Evolutionary conservation across 92 coral and sea anemone species (phyloP).

Genomic region (Palythoa grandiflora): DNA sequence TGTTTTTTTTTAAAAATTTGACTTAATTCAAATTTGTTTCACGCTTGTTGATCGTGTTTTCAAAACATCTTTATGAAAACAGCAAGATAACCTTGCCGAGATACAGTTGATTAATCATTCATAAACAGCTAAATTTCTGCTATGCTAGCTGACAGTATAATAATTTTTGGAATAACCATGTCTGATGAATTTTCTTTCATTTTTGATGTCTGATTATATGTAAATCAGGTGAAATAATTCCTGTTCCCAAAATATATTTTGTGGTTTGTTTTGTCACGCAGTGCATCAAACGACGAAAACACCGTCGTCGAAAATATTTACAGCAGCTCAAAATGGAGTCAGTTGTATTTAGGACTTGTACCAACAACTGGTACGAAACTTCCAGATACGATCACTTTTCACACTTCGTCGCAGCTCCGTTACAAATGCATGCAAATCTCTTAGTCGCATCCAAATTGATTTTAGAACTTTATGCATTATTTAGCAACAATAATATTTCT

Average conservation of each 20-base stretch:
- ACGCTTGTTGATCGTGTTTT: neutral
- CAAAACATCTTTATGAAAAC: neutral
- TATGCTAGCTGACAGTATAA: neutral
- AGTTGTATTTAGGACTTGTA: too few species aligned
- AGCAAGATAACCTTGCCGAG: neutral
- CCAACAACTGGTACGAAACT: neutral
- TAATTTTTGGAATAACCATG: neutral
- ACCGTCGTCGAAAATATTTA: neutral
- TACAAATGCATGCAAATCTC: neutral
- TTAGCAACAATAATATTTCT: neutral
- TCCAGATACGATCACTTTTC: neutral
- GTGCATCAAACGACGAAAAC: neutral
- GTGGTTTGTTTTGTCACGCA: neutral
- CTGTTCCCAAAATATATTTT: conserved; percentile 22
- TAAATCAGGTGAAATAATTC: conserved; percentile 13
- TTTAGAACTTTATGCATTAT: neutral
- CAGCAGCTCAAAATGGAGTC: neutral
- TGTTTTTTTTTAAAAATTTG: neutral
- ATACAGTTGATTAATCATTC: neutral
- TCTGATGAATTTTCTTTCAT: neutral
- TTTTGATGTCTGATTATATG: neutral
- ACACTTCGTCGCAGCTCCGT: neutral
- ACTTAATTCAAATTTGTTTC: neutral
- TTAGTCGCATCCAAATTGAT: neutral
- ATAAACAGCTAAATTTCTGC: neutral